Evolutionary conservation across 2,113 vertebrate genomes (phyloP), one percentile per base, ranked within the genome.

Genomic region (Carassius auratus): DNA sequence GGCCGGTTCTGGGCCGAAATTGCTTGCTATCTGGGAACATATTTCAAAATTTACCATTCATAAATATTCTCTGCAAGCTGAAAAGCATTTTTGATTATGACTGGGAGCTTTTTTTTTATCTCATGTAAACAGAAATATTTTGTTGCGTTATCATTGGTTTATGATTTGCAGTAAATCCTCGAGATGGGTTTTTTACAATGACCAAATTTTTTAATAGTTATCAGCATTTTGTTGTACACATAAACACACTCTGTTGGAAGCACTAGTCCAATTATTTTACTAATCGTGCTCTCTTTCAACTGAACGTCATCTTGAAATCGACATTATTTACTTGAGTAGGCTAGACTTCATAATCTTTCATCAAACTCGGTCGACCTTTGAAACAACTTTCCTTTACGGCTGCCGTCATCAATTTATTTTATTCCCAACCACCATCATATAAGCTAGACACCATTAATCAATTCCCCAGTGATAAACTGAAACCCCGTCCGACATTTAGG

Each of bases 161-260:
- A 36, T 1, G 71, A 45, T 45, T 23, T 2, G 8, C 36, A 45
- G 6, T 42, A 42, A 42, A 42, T 42, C 42, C 42, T 42, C 7
- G 42, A 42, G 33, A 69, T 8, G 19, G 12, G 19, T 3, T 38
- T 12, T 71, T 42, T 73, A 10, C 19, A 19, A 68, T 33, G 14
- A 68, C 2, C 19, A 5, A 36, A 21, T 38, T 69, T 10, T 19
- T 1, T 12, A 30, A 5, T 21, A 9, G 50, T 4, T n/a, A 61
- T n/a, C 61, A 64, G n/a, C 10, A 26, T 45, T 48, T 48, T 0
- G 10, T n/a, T 73, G 19, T 71, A 42, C 69, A 42, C 42, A 38
- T 42, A 42, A 21, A 71, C 36, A 21, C 69, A 73, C 69, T 73
- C 69, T 74, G 69, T 45, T 45, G 38, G 38, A 74, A 48, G 71